These are phyloP conservation scores for Hippocampus zosterae DNA, from an alignment of 2,113 vertebrate species.

Conservation along the genomic window DNA sequence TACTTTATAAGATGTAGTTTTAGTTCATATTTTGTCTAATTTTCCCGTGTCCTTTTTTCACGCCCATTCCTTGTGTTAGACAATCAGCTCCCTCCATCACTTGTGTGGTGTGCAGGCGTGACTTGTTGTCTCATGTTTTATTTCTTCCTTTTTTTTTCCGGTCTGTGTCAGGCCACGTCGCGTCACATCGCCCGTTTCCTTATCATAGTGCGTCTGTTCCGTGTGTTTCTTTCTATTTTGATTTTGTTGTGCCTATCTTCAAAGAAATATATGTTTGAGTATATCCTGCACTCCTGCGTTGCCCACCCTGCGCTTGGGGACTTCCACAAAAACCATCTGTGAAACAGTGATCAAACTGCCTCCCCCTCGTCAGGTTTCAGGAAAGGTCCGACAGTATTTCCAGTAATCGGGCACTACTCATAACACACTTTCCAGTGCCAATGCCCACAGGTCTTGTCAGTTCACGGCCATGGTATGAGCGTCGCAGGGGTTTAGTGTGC, in stretches of 20 bases:
- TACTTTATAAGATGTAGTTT: neutral
- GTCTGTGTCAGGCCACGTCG: too few species aligned
- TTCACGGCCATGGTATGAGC: conserved; percentile 1
- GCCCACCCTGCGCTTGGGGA: too few species aligned
- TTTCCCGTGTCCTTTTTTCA: neutral
- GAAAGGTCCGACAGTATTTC: neutral
- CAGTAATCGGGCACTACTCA: neutral
- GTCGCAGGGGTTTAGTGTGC: conserved; percentile 34
- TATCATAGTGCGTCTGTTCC: too few species aligned
- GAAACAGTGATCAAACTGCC: neutral
- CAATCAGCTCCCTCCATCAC: neutral
- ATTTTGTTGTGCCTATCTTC: too few species aligned
- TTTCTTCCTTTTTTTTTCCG: too few species aligned
- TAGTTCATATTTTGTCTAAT: neutral
- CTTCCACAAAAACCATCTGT: neutral
- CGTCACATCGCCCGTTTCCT: too few species aligned
- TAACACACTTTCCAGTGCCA: neutral
- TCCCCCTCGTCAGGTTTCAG: neutral
- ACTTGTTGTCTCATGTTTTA: too few species aligned
- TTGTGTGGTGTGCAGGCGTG: too few species aligned
- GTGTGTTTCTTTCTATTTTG: too few species aligned
- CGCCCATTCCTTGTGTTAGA: neutral
- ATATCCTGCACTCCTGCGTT: too few species aligned
- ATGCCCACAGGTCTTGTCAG: neutral
- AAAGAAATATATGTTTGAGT: too few species aligned